phyloP scores from a whole-genome alignment of 2,888 invertebrate species.

The Morpho deidamia region DNA sequence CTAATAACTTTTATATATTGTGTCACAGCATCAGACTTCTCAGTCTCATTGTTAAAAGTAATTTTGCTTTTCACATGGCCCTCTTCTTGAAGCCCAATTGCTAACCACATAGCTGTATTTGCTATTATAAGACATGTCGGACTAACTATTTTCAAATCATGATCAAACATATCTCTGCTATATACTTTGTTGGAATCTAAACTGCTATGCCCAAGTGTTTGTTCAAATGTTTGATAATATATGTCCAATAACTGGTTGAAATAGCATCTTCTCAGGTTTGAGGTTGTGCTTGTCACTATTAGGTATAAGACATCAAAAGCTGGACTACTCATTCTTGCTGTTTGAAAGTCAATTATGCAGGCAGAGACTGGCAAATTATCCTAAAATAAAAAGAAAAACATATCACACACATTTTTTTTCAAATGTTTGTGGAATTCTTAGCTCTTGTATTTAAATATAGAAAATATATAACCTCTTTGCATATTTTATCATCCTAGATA shows the following conservation, averaged over 20 bases:
- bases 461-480: no score
- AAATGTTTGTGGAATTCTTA: no score
- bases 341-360: conserved; percentile 66
- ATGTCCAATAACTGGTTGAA: conserved; percentile 41
- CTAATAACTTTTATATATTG: conserved; percentile 45
- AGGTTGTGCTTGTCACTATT: conserved; percentile 50
- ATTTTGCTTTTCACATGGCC: conserved; percentile 62
- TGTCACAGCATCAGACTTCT: conserved; percentile 39
- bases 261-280: conserved; percentile 37
- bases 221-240: conserved; percentile 48
- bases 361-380: conserved; percentile 41
- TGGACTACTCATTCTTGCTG: conserved; percentile 50
- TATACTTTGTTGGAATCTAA: conserved; percentile 39
- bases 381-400: conserved; percentile 38
- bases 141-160: conserved; percentile 50
- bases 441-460: no score
- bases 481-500: no score
- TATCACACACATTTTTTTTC: not conserved
- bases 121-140: conserved; percentile 59
- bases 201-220: conserved; percentile 30
- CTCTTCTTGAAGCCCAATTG: conserved; percentile 57
- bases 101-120: conserved; percentile 62
- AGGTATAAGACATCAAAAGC: conserved; percentile 59
- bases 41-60: conserved; percentile 38
- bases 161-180: conserved; percentile 40